Evolutionary conservation across 2,888 invertebrate genomes (phyloP), one percentile per base, ranked within the genome.

Genomic region (Rotaria socialis): DNA sequence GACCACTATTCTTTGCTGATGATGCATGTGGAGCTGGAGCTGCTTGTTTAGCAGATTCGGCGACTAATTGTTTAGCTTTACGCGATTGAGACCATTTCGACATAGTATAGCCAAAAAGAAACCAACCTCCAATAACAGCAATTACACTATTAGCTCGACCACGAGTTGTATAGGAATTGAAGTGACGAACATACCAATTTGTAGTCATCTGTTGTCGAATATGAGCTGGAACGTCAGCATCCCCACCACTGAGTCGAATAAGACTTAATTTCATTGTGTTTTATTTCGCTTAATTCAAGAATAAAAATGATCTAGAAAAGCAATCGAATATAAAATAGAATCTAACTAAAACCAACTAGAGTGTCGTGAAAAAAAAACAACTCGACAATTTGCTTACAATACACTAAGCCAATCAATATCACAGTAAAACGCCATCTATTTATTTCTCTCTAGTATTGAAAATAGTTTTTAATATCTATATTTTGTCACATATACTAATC

Each of bases 31-130:
- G 0, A 60, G 58, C 27, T 60, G 58, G 55, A 22, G 55, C 4
- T 55, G 55, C 5, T 55, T 19, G 22, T 55, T 19, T 55, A 22
- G 55, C 35, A 41, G 16, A 14, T 35, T 67, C 67, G 35, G 67
- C 6, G 6, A 35, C 19, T 22, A 41, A 4, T 47, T n/a, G 16
- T 14, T 43, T 47, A 14, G 43, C n/a, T 47, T 80, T 80, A 10
- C 47, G 43, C 3, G 47, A 47, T 80, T 80, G 41, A 14, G n/a
- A 16, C 11, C 47, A 5, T 80, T 80, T 80, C 3, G 43, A 80
- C 80, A 80, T 80, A 4, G 47, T 80, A 47, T 80, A 80, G 14
- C 80, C 80, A n/a, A 80, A 80, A 24, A 80, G n/a, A 4, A 43
- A 2, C 80, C 80, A 80, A n/a, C 80, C 80, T 47, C 47, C 80